These are phyloP conservation scores for Sarotherodon lohbergeri DNA, from an alignment of 2,113 vertebrate genomes.

Conservation along the genomic window DNA sequence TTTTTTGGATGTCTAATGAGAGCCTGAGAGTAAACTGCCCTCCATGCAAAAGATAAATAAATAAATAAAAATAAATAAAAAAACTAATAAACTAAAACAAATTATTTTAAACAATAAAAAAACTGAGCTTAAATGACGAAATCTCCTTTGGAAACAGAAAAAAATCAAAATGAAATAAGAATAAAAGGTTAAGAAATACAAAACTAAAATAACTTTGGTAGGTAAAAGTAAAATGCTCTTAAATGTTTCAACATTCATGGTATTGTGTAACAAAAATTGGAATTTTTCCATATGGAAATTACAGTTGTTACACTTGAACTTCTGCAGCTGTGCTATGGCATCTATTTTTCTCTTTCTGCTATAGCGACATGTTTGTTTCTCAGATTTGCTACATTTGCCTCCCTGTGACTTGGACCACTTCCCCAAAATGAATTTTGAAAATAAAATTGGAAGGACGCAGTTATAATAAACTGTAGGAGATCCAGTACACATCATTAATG, in stretches of 20 bases:
- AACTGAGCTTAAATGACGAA: neutral
- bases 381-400: neutral
- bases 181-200: neutral
- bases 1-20: neutral
- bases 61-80: neutral
- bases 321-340: neutral
- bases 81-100: neutral
- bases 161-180: accelerated
- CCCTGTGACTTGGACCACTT: neutral
- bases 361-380: neutral
- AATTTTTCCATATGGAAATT: neutral
- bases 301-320: neutral
- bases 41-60: neutral
- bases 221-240: neutral
- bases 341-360: neutral
- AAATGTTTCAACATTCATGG: neutral
- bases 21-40: neutral
- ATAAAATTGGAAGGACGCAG: neutral
- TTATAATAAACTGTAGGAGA: neutral
- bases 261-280: neutral
- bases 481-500: neutral
- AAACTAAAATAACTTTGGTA: neutral
- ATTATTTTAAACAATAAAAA: neutral
- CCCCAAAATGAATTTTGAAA: neutral
- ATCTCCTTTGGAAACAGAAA: neutral